phyloP scores from a whole-genome alignment of 2,888 invertebrate genomes.

The Agrotis segetum region DNA sequence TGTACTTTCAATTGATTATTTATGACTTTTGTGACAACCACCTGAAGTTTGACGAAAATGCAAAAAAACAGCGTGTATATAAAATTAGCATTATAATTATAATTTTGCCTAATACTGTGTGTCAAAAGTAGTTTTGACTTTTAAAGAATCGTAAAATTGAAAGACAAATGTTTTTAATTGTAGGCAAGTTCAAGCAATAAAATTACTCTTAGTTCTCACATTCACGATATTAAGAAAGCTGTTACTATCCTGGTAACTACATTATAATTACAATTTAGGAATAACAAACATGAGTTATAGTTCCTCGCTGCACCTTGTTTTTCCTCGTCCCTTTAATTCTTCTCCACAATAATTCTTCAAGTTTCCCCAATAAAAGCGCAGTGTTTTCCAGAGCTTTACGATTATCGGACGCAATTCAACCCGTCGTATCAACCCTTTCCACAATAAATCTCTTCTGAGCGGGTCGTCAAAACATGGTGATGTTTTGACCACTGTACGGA shows the following conservation, averaged over 20 bases:
- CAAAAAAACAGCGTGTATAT: too few relatives aligned
- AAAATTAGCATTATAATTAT: too few relatives aligned
- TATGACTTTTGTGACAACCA: too few relatives aligned
- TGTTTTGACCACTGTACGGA: slow-evolving; percentile 1
- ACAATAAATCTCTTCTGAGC: slow-evolving; percentile 45
- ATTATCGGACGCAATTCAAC: slow-evolving; percentile 27
- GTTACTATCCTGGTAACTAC: slow-evolving; percentile 1
- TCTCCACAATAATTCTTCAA: slow-evolving; percentile 19
- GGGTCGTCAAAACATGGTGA: slow-evolving; percentile 56
- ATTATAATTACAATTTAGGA: slow-evolving; percentile 1
- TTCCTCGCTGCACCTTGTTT: slow-evolving; percentile 22
- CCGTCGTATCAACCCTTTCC: slow-evolving; percentile 33
- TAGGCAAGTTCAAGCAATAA: too few relatives aligned
- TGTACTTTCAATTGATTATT: too few relatives aligned
- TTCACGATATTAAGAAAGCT: not conserved
- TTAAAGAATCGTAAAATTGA: not conserved
- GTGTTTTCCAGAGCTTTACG: slow-evolving; percentile 22
- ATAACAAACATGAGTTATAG: slow-evolving; percentile 15
- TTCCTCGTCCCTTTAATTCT: not conserved
- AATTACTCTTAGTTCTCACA: not conserved
- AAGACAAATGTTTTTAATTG: not conserved
- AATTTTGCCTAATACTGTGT: not conserved
- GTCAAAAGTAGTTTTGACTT: not conserved
- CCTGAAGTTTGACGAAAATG: too few relatives aligned
- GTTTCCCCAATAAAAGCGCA: slow-evolving; percentile 31